Evolutionary conservation across 2,113 vertebrate species (phyloP), one percentile per base, ranked within the genome.

Genomic region (Gasterosteus nipponicus): DNA sequence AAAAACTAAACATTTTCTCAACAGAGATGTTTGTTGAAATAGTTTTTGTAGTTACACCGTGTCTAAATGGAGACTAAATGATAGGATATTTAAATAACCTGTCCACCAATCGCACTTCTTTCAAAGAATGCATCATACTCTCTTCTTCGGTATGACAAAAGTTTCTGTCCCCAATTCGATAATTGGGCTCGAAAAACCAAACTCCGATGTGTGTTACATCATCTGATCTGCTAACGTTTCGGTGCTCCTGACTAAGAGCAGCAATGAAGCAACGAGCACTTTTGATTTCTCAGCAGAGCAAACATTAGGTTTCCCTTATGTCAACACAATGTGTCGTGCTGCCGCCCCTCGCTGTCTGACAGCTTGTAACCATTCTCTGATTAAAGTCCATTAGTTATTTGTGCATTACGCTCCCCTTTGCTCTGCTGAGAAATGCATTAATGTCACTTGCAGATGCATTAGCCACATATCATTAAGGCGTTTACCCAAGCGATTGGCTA

Each of bases 221-320:
- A 56, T 41, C 19, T 29, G 4, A 41, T 26, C n/a, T 54, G n/a
- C 33, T 68, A 35, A 68, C 33, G 10, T 68, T 39, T 68, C 33
- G 53, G 33, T 73, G 67, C 3, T 58, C 11, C 56, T 59, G 26
- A 9, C 33, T 8, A 57, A 5, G 9, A 7, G n/a, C 9, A 39
- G 5, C 3, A 9, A 33, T 54, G 3, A 66, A 59, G 22, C 10
- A 38, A 12, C 35, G 5, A 29, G 14, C 29, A 26, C 56, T 39
- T 5, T 14, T 62, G 19, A 26, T 56, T 63, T 63, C 19, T 18
- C 54, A 57, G 39, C 29, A 57, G 47, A 64, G 49, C 31, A 58
- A 70, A 71, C 41, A 51, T 64, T 51, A 65, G 51, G 2, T 63
- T 73, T 74, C 57, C 18, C 46, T 39, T 38, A 31, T 56, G 46